Conservation (phyloP, 30 jellyfish, hydroid and myxozoan species). For the Cassiopea xamachana region DNA sequence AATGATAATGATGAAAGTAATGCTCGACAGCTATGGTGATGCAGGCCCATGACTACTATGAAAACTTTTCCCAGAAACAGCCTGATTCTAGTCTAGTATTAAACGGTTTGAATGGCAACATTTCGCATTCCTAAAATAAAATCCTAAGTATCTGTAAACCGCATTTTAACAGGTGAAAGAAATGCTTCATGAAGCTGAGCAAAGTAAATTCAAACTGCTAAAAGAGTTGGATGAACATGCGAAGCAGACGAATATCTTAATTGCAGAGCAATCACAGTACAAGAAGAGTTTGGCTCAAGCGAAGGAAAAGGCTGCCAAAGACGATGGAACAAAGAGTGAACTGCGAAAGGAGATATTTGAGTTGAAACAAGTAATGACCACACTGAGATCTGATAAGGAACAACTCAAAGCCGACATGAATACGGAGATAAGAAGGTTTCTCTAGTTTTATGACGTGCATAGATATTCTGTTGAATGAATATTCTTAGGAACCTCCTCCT, state of each 20-base stretch:
- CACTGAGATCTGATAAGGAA: conserved; percentile 60
- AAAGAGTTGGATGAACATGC: conserved; percentile 44
- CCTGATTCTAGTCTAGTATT: too few relatives aligned
- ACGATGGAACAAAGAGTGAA: conserved; percentile 58
- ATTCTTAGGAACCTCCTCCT: too few relatives aligned
- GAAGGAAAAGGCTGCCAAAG: conserved; percentile 57
- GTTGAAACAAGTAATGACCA: conserved; percentile 49
- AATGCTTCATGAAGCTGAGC: conserved; percentile 41
- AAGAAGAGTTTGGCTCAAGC: conserved; percentile 33
- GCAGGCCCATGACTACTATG: neutral
- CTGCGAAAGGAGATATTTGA: conserved; percentile 52
- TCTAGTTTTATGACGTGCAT: neutral
- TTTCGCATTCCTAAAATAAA: neutral
- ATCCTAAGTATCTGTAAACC: neutral
- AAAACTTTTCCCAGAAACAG: too few relatives aligned
- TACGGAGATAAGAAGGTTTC: conserved; percentile 49
- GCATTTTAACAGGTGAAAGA: conserved; percentile 30
- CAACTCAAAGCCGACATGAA: conserved; percentile 50
- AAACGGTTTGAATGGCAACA: neutral
- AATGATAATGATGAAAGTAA: neutral
- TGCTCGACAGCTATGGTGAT: neutral
- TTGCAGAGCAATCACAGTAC: conserved; percentile 35
- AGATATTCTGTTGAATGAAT: neutral
- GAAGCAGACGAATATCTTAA: conserved; percentile 17
- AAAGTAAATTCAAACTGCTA: conserved; percentile 15